A percentile compares a stretch with the other conserved stretches of the same genome.
Evolutionary conservation across 2,797 vertebrate genomes (phyloP).

Genomic region (Bucorvus abyssinicus): DNA sequence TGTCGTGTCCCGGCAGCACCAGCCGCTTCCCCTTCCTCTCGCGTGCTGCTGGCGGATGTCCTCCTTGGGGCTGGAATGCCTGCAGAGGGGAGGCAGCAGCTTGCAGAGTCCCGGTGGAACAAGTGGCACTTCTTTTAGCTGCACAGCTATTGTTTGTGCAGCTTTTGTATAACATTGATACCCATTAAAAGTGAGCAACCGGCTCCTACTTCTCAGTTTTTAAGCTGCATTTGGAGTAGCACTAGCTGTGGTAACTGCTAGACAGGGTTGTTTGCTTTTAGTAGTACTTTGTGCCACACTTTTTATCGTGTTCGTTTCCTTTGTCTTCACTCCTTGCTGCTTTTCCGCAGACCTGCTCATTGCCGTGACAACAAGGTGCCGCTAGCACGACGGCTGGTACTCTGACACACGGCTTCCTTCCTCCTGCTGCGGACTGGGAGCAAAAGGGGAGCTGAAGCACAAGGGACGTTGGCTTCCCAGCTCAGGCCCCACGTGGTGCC

Average conservation of each 20-base stretch:
- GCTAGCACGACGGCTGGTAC: background rate
- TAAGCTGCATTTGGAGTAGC: background rate
- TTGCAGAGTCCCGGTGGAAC: background rate
- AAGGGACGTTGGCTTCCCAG: background rate
- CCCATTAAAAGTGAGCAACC: background rate
- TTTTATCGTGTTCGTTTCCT: background rate
- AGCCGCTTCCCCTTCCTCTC: background rate
- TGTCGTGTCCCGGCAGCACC: background rate
- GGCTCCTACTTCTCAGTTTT: background rate
- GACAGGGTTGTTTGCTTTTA: background rate
- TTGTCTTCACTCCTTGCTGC: background rate
- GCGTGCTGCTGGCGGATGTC: background rate
- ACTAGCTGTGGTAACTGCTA: background rate
- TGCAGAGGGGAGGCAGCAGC: background rate
- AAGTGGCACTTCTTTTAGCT: background rate
- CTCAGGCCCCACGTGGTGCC: background rate
- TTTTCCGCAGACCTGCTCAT: background rate
- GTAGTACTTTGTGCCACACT: background rate
- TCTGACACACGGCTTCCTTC: background rate
- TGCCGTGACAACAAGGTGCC: background rate
- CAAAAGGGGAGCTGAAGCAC: background rate
- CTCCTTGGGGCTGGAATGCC: background rate
- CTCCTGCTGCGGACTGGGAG: background rate
- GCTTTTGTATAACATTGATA: background rate
- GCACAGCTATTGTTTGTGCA: background rate